These are phyloP conservation scores for Chelidonichthys spinosus DNA, from an alignment of 2,797 vertebrate species.

Conservation along the genomic window DNA sequence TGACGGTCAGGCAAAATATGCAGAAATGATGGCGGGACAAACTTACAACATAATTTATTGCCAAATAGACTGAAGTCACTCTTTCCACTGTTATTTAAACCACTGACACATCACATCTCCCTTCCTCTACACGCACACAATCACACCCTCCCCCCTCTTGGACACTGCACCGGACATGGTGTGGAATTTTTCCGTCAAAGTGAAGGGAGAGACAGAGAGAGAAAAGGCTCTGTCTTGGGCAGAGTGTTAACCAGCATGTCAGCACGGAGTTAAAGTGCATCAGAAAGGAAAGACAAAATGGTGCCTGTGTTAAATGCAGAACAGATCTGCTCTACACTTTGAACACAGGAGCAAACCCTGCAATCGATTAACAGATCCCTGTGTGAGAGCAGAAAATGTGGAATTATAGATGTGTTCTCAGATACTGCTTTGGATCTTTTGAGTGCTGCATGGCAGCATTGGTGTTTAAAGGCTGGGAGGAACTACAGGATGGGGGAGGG, in stretches of 20 bases:
- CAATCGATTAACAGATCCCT: not conserved
- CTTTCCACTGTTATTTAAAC: conserved; percentile 77
- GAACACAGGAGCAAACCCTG: not conserved
- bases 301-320: conserved; percentile 39
- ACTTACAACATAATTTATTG: conserved; percentile 34
- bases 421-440: not conserved
- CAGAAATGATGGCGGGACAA: conserved; percentile 19
- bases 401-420: not conserved
- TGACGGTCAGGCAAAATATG: not conserved
- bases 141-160: conserved; percentile 26
- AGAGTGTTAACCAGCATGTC: conserved; percentile 30
- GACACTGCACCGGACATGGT: conserved; percentile 42
- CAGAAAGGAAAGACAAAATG: conserved; percentile 34
- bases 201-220: conserved; percentile 34
- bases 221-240: conserved; percentile 19
- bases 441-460: conserved; percentile 1
- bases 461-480: conserved; percentile 54
- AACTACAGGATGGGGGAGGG: conserved; percentile 62
- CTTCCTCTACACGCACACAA: conserved; percentile 35
- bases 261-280: conserved; percentile 31
- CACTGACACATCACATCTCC: conserved; percentile 51
- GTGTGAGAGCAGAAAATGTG: not conserved
- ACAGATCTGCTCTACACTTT: conserved; percentile 24
- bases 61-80: conserved; percentile 55
- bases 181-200: conserved; percentile 57